Conservation (phyloP, 2,797 vertebrate species). For the Sphaeramia orbicularis region DNA sequence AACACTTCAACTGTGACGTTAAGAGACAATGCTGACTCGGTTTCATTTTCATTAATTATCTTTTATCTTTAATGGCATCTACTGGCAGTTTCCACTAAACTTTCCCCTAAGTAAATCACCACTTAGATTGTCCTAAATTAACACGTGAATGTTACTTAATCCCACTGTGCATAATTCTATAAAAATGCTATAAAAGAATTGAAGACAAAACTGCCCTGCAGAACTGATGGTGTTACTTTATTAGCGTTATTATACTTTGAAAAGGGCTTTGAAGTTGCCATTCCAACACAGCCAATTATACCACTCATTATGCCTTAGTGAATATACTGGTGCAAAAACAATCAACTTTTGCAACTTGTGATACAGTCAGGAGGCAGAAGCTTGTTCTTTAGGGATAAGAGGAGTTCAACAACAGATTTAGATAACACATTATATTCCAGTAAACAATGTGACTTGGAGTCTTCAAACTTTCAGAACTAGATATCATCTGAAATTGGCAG, state of each 20-base stretch:
- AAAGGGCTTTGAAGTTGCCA: conserved; percentile 28
- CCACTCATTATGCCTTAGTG: conserved; percentile 12
- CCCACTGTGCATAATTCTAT: conserved; percentile 6
- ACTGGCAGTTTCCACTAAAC: neutral
- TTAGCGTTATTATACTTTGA: conserved; percentile 2
- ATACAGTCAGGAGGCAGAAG: too few species aligned
- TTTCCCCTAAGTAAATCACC: neutral
- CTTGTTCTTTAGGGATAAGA: too few species aligned
- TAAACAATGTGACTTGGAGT: too few species aligned
- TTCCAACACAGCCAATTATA: conserved; percentile 18
- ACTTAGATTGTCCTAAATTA: conserved; percentile 6
- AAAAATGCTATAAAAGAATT: conserved; percentile 13
- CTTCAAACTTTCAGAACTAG: too few species aligned
- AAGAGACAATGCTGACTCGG: too few species aligned
- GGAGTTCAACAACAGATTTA: too few species aligned
- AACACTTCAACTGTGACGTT: too few species aligned
- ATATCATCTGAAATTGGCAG: too few species aligned
- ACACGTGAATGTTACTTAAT: conserved; percentile 12
- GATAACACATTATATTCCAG: too few species aligned
- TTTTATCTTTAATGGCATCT: neutral
- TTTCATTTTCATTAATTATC: neutral
- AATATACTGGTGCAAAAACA: conserved; percentile 12
- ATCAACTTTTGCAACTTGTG: too few species aligned
- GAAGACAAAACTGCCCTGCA: conserved; percentile 11
- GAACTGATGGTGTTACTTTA: conserved; percentile 1